Conservation (phyloP, 1,140 invertebrate genomes). For the Hypsibius dujardini region DNA sequence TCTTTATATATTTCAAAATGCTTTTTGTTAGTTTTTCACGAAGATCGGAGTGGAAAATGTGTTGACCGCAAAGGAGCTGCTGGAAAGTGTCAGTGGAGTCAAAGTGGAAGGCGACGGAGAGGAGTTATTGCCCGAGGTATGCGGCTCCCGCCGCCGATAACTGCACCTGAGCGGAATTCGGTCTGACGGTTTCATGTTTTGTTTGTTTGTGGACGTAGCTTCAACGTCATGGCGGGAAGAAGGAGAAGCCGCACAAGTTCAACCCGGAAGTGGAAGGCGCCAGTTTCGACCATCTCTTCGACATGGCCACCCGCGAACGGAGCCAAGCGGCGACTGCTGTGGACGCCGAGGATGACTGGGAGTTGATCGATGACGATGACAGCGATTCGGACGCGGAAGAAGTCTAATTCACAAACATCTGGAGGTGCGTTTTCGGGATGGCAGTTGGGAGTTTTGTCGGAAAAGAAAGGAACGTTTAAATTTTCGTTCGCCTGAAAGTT, state of each 20-base stretch:
- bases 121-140: slow-evolving; percentile 27
- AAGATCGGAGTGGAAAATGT: slow-evolving; percentile 46
- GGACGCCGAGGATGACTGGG: neutral
- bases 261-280: neutral
- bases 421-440: no score
- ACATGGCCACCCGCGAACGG: neutral
- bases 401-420: neutral
- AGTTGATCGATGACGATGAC: neutral
- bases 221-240: neutral
- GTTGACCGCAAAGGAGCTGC: slow-evolving; percentile 45
- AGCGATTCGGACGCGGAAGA: neutral
- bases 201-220: neutral
- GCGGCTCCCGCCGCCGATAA: neutral
- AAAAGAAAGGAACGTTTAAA: no score
- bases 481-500: no score
- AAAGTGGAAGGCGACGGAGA: slow-evolving; percentile 32
- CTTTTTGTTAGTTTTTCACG: slow-evolving; percentile 45
- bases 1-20: slow-evolving; percentile 20
- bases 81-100: slow-evolving; percentile 47
- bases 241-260: slow-evolving; percentile 12
- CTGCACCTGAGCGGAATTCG: neutral
- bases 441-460: no score
- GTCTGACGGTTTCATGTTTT: neutral
- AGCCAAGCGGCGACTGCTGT: neutral
- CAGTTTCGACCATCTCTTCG: neutral